Conservation (phyloP, 2,113 vertebrate genomes). For the Callaeas wilsoni region DNA sequence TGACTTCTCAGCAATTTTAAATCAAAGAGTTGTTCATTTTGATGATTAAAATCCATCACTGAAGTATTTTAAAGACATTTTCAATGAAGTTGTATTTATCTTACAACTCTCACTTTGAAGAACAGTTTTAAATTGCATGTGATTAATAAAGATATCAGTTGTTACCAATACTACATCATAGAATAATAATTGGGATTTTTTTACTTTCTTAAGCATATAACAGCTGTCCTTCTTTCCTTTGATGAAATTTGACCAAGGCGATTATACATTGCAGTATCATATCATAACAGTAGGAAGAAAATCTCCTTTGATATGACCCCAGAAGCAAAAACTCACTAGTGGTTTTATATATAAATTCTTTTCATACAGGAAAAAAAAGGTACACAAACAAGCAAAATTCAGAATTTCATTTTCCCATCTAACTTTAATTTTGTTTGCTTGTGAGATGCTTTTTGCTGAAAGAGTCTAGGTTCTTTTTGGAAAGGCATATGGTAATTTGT, state of each 20-base stretch:
- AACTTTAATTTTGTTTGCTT: neutral
- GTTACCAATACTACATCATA: neutral
- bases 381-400: neutral
- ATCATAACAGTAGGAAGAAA: neutral
- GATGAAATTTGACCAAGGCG: neutral
- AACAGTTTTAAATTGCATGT: neutral
- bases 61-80: neutral
- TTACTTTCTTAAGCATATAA: neutral
- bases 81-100: neutral
- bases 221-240: neutral
- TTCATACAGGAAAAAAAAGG: neutral
- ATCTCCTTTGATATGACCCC: neutral
- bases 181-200: neutral
- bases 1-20: neutral
- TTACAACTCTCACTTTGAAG: neutral
- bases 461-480: neutral
- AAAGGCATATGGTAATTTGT: neutral
- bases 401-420: neutral
- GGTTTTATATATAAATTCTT: neutral
- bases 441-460: neutral
- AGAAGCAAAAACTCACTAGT: neutral
- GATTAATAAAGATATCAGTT: neutral
- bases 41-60: neutral
- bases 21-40: neutral
- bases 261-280: accelerated